These are phyloP conservation scores for Archilochus colubris DNA, from an alignment of 2,113 vertebrate genomes.

Conservation along the genomic window DNA sequence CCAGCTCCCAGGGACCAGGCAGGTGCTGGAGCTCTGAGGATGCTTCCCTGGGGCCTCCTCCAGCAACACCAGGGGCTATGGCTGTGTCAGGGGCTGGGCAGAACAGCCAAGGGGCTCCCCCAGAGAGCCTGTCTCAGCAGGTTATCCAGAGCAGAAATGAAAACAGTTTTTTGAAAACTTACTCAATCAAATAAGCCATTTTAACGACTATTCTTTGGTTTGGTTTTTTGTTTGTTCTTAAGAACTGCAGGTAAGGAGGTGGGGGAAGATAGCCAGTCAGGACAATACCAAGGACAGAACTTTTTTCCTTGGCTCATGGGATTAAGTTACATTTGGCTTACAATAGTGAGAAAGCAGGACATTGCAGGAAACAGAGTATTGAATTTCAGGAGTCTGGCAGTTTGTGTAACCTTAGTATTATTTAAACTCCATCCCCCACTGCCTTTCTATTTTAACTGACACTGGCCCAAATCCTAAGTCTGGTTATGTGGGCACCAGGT, in stretches of 20 bases:
- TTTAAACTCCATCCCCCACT: conserved; percentile 14
- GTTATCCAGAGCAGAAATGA: background rate
- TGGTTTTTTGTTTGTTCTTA: background rate
- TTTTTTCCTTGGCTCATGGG: background rate
- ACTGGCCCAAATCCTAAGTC: background rate
- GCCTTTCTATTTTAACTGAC: conserved; percentile 22
- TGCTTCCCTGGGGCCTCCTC: background rate
- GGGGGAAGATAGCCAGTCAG: background rate
- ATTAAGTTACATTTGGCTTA: conserved; percentile 24
- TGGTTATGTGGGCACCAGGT: background rate
- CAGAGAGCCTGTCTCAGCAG: fast-evolving
- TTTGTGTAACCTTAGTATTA: conserved; percentile 40
- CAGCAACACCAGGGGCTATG: fast-evolving
- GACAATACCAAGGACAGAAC: background rate
- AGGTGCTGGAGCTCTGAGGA: fast-evolving
- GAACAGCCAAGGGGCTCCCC: fast-evolving
- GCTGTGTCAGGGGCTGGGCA: background rate
- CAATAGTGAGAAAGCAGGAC: conserved; percentile 16
- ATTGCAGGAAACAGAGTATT: conserved; percentile 34
- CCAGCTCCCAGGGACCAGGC: background rate
- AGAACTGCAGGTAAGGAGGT: background rate
- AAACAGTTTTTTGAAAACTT: background rate
- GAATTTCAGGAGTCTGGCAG: conserved; percentile 37
- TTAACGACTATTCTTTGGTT: background rate
- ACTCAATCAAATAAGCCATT: background rate